Evolutionary conservation across 2,888 invertebrate species (phyloP), one percentile per base, ranked within the genome.

Genomic region (Acleris cristana): DNA sequence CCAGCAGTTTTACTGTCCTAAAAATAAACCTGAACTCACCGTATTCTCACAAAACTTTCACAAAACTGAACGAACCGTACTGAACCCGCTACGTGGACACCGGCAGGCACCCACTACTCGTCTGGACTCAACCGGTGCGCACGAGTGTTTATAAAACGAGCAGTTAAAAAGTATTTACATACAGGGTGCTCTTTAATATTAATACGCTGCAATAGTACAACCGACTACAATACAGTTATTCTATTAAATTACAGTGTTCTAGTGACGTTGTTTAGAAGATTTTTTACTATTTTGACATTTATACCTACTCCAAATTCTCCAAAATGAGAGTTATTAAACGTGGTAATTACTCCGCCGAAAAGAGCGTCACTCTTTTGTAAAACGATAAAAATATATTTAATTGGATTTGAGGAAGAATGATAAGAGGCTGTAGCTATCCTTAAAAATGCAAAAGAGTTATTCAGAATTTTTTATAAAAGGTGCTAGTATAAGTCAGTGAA

Each of bases 61-160:
- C 67, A 68, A 40, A 63, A 63, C 63, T 63, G n/a, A 58, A 62
- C 57, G 30, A 12, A 19, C 56, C 18, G 68, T 73, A 70, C 65
- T 62, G 73, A 80, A 81, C 76, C 70, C 70, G 71, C 75, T 70
- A 76, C 80, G 81, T 82, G 81, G 80, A 79, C 84, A 84, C 88
- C 79, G 83, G 81, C 84, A 67, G 79, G 79, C 76, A 74, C 79
- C 82, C 82, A 81, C 83, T 76, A 69, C 72, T 75, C 84, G 83
- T 86, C 83, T 90, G 88, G 75, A 65, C 71, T 60, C 16, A 19
- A 59, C 51, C 61, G 69, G 68, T 40, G 52, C 48, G 58, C 65
- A 62, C 65, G 66, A 78, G 74, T 77, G 80, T 84, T 87, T 90
- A 85, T 89, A 88, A 88, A 85, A 88, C 78, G 74, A 67, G 74